phyloP scores from a whole-genome alignment of 2,888 invertebrate species.

The Sturmia bella region DNA sequence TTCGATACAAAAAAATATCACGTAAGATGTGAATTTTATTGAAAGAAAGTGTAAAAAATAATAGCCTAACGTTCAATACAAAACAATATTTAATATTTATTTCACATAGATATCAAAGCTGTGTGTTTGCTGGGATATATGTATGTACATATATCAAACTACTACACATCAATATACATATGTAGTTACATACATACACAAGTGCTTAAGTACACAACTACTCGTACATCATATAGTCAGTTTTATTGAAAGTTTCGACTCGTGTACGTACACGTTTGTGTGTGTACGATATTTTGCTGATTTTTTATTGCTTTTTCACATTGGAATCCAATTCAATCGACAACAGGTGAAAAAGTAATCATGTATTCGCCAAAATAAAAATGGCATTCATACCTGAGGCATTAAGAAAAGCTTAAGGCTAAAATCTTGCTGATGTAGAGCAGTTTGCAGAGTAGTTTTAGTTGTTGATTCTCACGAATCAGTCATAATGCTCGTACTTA shows the following conservation, averaged over 20 bases:
- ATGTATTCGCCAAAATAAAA: constrained; percentile 62
- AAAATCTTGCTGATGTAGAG: constrained; percentile 38
- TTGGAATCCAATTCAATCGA: constrained; percentile 50
- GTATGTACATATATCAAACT: not conserved
- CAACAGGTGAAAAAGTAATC: constrained; percentile 70
- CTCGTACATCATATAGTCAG: not conserved
- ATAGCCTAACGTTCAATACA: no score
- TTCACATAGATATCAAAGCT: no score
- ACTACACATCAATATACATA: not conserved
- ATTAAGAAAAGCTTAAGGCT: constrained; percentile 62
- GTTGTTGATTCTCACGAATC: constrained; percentile 38
- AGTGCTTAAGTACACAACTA: constrained; percentile 6
- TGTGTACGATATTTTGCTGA: not conserved
- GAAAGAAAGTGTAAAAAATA: no score
- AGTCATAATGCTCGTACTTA: constrained; percentile 37
- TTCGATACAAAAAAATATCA: no score
- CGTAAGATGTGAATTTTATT: no score
- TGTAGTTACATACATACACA: not conserved
- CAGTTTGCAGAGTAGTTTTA: constrained; percentile 16
- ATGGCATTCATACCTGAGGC: constrained; percentile 64
- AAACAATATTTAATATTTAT: no score
- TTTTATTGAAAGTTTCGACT: constrained; percentile 31
- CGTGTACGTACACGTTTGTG: not conserved
- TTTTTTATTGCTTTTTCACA: constrained; percentile 35
- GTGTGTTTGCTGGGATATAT: not conserved